Base-by-base conservation (phyloP, 2,113 vertebrate genomes). In the Tiliqua scincoides region DNA sequence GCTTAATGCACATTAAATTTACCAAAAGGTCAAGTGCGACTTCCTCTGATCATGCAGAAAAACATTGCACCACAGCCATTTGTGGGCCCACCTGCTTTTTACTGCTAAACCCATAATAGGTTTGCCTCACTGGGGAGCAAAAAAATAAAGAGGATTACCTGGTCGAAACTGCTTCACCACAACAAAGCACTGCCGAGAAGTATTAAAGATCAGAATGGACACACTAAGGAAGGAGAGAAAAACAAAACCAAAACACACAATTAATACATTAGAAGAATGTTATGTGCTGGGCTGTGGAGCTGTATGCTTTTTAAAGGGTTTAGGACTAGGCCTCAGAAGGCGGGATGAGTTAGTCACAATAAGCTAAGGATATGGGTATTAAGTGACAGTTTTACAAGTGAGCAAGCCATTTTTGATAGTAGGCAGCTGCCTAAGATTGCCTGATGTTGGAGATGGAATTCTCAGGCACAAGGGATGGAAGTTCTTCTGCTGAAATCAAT, bases 101-200 rank as follows among this genome's bases (percentile, higher is more conserved):
- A 89, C 84, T 81, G 89, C 88, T 92, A 93, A 93, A 91, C 25
- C 85, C 70, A 85, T 88, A 87, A 91, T 84, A 90, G 85, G 89
- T 87, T 35, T 91, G 85, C 62, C 95, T 91, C 65, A 40, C 65
- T 86, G 85, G 63, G 87, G 52, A 92, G 91, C 70, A 93, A 85
- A 92, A 92, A 52, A 27, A 90, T 87, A 61, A 92, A 77, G n/a
- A 90, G 89, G 92, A 93, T 89, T 97, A 98, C 98, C 98, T 97
- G 98, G 98, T 91, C 98, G 98, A 94, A 98, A 98, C 96, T 98
- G 98, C 96, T 98, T 98, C 96, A 98, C 98, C 83, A 98, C 93
- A 95, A 98, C 93, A 95, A 98, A 98, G 96, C 97, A 98, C 92
- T 97, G 97, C 61, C 96, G 97, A 88, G 96, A 97, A 93, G 97